Base-by-base conservation (phyloP, 1,140 invertebrate genomes). In the Homarus americanus region DNA sequence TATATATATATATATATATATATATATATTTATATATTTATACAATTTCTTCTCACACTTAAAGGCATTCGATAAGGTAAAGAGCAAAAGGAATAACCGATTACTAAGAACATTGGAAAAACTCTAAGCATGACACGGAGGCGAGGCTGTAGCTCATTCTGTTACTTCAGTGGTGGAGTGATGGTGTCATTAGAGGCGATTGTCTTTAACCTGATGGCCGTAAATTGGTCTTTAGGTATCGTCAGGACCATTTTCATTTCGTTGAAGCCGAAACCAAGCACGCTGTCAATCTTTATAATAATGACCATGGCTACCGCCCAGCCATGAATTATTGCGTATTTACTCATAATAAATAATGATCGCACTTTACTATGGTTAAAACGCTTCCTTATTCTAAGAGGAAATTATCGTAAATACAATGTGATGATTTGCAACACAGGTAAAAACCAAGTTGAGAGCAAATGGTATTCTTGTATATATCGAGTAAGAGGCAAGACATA, bases 1-100 rank as follows among this genome's bases (percentile, higher is more conserved):
- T 53, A 32, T 53, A 28, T 49, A 53, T 53, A 53, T n/a, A 58
- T 80, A 80, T 53, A 49, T n/a, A 80, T 53, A 80, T 12, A 58
- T 58, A 58, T 0, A 53, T 58, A 80, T 58, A 58, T 9, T 49
- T 10, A 9, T 49, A 49, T 49, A 9, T 10, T 10, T 17, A 2
- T 49, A 10, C 0, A 49, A 9, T 49, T 49, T 9, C 1, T 1
- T 9, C 1, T 49, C 44, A 10, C 44, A 17, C 44, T 49, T 17
- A 2, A 49, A 49, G 44, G 9, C 44, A 49, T n/a, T n/a, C n/a
- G n/a, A n/a, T n/a, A n/a, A n/a, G n/a, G n/a, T n/a, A n/a, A n/a
- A n/a, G n/a, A n/a, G n/a, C n/a, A n/a, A n/a, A n/a, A n/a, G n/a
- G n/a, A n/a, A n/a, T n/a, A n/a, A n/a, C n/a, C n/a, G n/a, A n/a